Evolutionary conservation across 1,140 invertebrate species (phyloP), one percentile per base, ranked within the genome.

Genomic region (Olivierus martensii): DNA sequence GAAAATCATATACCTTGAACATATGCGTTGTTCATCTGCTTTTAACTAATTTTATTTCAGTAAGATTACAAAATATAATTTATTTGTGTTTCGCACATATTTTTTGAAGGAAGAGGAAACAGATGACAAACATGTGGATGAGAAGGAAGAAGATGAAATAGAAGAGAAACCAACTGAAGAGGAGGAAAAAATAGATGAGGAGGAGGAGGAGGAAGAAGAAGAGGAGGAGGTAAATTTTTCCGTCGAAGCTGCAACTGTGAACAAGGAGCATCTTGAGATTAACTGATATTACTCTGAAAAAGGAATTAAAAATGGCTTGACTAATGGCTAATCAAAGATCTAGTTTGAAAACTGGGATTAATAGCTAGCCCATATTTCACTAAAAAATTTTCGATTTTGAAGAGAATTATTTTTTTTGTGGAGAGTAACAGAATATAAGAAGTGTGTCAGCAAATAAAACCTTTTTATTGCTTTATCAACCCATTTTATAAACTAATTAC

Each of bases 391-490:
- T n/a, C n/a, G n/a, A n/a, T n/a, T n/a, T n/a, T n/a, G n/a, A n/a
- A n/a, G n/a, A n/a, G n/a, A n/a, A n/a, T n/a, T n/a, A n/a, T n/a
- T n/a, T n/a, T n/a, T n/a, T n/a, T n/a, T n/a, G 28, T 6, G 28
- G 28, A 28, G n/a, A 43, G 17, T n/a, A 9, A 44, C 58, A 60
- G 45, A 66, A 68, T 62, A 49, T 55, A 59, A 63, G 65, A 43
- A 36, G 44, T 44, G 22, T 15, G 43, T 15, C 12, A 46, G 15
- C 12, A 47, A 19, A 15, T 6, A 18, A 28, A 9, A 22, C 17
- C 5, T 34, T 15, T 15, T 51, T 11, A 35, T 12, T 56, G 18
- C 21, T n/a, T 49, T 14, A n/a, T 14, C 36, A 17, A 37, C 17
- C n/a, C 17, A 19, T 39, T 6, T 48, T 34, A 56, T 21, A 15